A percentile compares a stretch with the other conserved stretches of the same genome.
Conservation (phyloP, 2,888 invertebrate genomes). For the Diaphora mendica region DNA sequence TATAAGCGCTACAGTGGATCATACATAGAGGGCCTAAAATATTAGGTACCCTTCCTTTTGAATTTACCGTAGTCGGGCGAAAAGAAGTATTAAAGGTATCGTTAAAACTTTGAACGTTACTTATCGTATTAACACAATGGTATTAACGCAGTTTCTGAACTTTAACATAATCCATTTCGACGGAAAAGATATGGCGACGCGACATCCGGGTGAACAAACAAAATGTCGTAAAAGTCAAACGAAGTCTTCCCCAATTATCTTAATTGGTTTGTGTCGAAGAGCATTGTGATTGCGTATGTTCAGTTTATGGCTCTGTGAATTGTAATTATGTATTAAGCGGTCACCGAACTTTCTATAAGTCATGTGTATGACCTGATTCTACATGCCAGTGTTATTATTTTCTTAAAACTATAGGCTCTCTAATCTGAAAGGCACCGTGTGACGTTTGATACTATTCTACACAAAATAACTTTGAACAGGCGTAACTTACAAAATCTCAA, state of each 20-base stretch:
- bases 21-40: too few relatives aligned
- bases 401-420: too few relatives aligned
- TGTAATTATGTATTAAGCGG: constrained; percentile 65
- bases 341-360: constrained; percentile 2
- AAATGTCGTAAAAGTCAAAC: constrained; percentile 66
- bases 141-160: constrained; percentile 1
- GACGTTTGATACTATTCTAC: too few relatives aligned
- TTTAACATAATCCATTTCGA: constrained; percentile 23
- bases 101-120: neutral
- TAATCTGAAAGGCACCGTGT: too few relatives aligned
- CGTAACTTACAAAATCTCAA: too few relatives aligned
- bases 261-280: constrained; percentile 66
- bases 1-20: too few relatives aligned
- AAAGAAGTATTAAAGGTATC: neutral
- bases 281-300: constrained; percentile 63
- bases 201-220: constrained; percentile 45
- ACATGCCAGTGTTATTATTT: too few relatives aligned
- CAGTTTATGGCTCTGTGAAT: constrained; percentile 70
- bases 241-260: constrained; percentile 70
- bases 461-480: too few relatives aligned
- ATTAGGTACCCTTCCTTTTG: too few relatives aligned
- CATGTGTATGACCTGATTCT: neutral
- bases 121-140: neutral
- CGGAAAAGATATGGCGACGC: constrained; percentile 28
- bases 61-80: too few relatives aligned